Evolutionary conservation across 2,113 vertebrate species (phyloP).

Genomic region (Cygnus buccinator): DNA sequence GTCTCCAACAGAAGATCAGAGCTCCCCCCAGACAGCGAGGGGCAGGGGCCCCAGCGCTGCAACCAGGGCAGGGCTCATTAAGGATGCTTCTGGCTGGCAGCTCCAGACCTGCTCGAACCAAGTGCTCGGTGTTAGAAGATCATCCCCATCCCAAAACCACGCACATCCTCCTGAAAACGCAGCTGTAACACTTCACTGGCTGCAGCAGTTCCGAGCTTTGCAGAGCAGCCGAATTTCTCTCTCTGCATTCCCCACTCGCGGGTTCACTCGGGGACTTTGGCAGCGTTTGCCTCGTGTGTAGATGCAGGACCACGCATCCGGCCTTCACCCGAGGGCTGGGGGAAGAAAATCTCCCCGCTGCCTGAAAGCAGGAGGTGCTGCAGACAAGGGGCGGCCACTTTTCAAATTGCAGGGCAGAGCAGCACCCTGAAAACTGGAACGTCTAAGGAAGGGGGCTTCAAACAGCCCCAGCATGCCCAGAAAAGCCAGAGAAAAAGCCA

Average conservation of each 20-base stretch:
- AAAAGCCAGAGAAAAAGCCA: neutral
- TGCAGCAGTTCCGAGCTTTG: neutral
- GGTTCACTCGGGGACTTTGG: neutral
- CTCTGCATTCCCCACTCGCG: rapidly evolving
- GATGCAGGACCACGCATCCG: rapidly evolving
- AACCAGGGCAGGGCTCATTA: neutral
- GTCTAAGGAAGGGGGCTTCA: neutral
- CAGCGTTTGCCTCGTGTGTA: neutral
- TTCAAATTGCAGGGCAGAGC: neutral
- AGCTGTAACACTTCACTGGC: neutral
- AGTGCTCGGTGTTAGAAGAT: rapidly evolving
- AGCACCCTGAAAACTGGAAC: neutral
- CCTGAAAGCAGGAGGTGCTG: neutral
- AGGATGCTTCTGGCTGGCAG: neutral
- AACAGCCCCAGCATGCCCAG: neutral
- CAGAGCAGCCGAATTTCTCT: rapidly evolving
- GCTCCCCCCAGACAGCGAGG: neutral
- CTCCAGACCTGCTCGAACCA: neutral
- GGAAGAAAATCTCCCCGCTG: neutral
- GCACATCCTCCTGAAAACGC: rapidly evolving
- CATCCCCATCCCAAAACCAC: neutral
- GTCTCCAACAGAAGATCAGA: neutral
- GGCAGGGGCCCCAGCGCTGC: neutral
- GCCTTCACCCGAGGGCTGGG: neutral
- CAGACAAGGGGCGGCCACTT: neutral